phyloP scores from a whole-genome alignment of 2,888 invertebrate species.

The Hydrotaea cyrtoneurina region DNA sequence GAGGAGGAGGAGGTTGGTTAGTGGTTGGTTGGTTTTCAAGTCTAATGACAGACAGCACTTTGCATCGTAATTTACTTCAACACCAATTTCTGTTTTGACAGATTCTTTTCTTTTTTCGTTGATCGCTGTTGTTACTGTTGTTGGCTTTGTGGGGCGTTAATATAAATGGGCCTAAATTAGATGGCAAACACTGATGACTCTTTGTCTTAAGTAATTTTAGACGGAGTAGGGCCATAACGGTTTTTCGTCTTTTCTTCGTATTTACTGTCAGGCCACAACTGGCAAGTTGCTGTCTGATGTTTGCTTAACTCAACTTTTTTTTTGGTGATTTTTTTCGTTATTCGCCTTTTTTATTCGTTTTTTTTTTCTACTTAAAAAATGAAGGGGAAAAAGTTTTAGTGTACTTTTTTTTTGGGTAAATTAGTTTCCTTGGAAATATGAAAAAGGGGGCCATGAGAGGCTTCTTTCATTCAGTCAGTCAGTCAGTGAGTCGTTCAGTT shows the following conservation, averaged over 20 bases:
- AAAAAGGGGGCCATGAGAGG: slow-evolving; percentile 54
- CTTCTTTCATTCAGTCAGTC: slow-evolving; percentile 54
- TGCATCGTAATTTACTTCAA: slow-evolving; percentile 50
- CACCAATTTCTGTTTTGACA: slow-evolving; percentile 31
- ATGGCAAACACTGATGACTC: slow-evolving; percentile 45
- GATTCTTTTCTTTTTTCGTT: slow-evolving; percentile 2
- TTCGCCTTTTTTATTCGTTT: neutral
- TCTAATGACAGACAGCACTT: slow-evolving; percentile 27
- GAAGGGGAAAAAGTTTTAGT: slow-evolving; percentile 1
- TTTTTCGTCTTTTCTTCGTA: neutral
- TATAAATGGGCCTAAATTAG: slow-evolving; percentile 55
- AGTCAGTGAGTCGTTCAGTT: too few relatives aligned
- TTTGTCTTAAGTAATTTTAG: slow-evolving; percentile 15
- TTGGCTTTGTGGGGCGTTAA: slow-evolving; percentile 35
- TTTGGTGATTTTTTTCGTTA: neutral
- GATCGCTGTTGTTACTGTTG: neutral
- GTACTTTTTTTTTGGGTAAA: slow-evolving; percentile 33
- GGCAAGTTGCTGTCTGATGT: neutral
- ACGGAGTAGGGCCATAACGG: neutral
- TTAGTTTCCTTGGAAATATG: slow-evolving; percentile 56
- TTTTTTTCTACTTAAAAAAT: slow-evolving; percentile 13
- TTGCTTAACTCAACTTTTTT: neutral
- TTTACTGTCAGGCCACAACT: too few relatives aligned
- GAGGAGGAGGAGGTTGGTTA: too few relatives aligned
- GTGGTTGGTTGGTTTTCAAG: neutral